Percentiles rank a stretch among this genome's conserved stretches.
These are phyloP conservation scores for Parapristionchus giblindavisi DNA, from an alignment of 2,888 invertebrate species.

Conservation along the genomic window DNA sequence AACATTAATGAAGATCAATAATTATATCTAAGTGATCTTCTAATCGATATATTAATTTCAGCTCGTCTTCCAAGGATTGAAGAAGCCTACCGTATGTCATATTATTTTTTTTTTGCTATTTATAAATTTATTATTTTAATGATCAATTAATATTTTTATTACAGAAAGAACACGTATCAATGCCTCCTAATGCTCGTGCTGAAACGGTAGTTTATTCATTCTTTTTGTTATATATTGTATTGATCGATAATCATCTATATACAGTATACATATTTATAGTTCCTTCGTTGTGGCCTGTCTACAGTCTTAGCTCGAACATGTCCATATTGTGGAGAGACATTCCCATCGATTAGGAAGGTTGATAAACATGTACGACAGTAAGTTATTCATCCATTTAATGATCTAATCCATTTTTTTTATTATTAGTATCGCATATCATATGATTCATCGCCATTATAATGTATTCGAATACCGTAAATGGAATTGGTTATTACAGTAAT, in stretches of 20 bases:
- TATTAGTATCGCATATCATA: not conserved
- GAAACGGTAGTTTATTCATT: no score
- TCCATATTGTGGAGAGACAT: slow-evolving; percentile 32
- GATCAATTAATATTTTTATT: no score
- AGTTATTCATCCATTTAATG: slow-evolving; percentile 4
- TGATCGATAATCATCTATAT: not conserved
- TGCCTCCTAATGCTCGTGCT: no score
- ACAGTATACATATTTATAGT: not conserved
- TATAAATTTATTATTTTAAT: no score
- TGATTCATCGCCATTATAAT: not conserved
- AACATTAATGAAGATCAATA: no score
- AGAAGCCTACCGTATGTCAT: no score
- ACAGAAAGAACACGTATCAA: no score
- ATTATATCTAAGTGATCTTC: no score
- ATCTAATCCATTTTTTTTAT: not conserved
- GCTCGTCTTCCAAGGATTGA: no score
- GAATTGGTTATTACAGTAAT: not conserved
- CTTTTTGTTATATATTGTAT: not conserved
- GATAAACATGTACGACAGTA: slow-evolving; percentile 33
- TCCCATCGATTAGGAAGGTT: slow-evolving; percentile 24
- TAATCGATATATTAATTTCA: no score
- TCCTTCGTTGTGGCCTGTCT: slow-evolving; percentile 8
- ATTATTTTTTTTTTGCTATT: no score
- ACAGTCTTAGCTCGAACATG: slow-evolving; percentile 23
- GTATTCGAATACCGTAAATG: not conserved